Percentiles rank a stretch among this genome's conserved stretches.
Conservation (phyloP, 37 sponge, comb jelly and placozoan genomes). For the Geodia barretti region DNA sequence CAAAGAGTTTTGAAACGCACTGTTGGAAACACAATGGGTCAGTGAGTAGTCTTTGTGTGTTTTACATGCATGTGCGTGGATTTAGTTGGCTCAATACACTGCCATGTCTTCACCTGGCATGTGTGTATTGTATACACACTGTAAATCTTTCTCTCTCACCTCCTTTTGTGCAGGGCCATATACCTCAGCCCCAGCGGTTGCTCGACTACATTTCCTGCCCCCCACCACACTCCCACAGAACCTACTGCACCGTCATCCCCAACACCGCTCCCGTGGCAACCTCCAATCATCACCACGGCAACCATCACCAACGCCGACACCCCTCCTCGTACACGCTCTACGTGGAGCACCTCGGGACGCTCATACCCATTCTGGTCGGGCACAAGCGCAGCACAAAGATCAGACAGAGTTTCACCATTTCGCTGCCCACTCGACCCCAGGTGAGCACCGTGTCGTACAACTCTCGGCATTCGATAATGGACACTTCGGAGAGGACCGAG, state of each 20-base stretch:
- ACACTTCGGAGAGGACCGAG: conserved; percentile 22
- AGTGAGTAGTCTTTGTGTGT: no score
- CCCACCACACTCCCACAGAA: conserved; percentile 75
- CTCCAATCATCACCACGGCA: conserved; percentile 4
- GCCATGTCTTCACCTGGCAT: no score
- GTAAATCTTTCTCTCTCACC: conserved; percentile 4
- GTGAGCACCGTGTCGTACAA: conserved; percentile 5
- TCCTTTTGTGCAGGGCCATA: conserved; percentile 83
- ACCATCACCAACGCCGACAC: conserved; percentile 46
- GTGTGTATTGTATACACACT: not conserved
- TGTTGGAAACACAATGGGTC: no score
- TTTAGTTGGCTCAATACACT: no score
- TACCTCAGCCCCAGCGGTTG: conserved; percentile 53
- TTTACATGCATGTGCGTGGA: no score
- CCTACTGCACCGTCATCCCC: conserved; percentile 87
- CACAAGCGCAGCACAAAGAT: conserved; percentile 70
- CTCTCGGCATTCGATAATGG: conserved; percentile 12
- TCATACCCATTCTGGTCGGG: conserved; percentile 81
- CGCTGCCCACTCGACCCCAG: conserved; percentile 33
- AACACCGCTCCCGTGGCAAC: conserved; percentile 7
- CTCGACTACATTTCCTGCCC: conserved; percentile 67
- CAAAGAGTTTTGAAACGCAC: no score
- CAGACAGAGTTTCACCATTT: conserved; percentile 77
- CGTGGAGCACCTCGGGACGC: conserved; percentile 88
- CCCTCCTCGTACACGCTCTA: conserved; percentile 85